Evolutionary conservation across 1,140 invertebrate species (phyloP).

Genomic region (Zaprionus inermis): DNA sequence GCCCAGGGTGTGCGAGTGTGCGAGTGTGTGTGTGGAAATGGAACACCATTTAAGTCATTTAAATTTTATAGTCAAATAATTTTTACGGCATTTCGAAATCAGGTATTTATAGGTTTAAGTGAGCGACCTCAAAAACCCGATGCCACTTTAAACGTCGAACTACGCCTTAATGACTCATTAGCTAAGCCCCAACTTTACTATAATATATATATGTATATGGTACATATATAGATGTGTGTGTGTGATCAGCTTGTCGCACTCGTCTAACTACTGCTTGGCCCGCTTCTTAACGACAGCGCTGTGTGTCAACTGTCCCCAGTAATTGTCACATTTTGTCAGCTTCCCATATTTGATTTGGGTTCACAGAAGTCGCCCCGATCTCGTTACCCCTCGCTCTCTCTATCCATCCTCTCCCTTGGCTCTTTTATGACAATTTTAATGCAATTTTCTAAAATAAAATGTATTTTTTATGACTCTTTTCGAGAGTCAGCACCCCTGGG

Average conservation of each 20-base stretch:
- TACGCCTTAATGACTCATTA: constrained; percentile 52
- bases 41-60: constrained; percentile 78
- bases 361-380: constrained; percentile 22
- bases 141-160: constrained; percentile 33
- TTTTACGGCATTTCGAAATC: constrained; percentile 61
- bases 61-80: constrained; percentile 73
- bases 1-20: constrained; percentile 21
- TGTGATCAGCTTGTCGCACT: neutral
- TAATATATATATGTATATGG: neutral
- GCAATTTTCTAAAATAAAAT: constrained; percentile 80
- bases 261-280: too few relatives aligned
- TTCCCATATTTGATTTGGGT: constrained; percentile 73
- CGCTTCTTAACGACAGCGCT: constrained; percentile 54
- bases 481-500: constrained; percentile 45
- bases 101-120: constrained; percentile 56
- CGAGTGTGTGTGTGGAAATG: constrained; percentile 50
- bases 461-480: constrained; percentile 68
- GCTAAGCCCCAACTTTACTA: constrained; percentile 8
- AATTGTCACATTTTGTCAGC: constrained; percentile 79
- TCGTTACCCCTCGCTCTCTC: neutral
- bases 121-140: neutral
- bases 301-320: constrained; percentile 56
- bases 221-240: neutral
- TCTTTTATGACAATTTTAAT: constrained; percentile 77
- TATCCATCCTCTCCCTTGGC: constrained; percentile 15